Evolutionary conservation across 2,113 vertebrate genomes (phyloP).

Genomic region (Hippocampus comes): DNA sequence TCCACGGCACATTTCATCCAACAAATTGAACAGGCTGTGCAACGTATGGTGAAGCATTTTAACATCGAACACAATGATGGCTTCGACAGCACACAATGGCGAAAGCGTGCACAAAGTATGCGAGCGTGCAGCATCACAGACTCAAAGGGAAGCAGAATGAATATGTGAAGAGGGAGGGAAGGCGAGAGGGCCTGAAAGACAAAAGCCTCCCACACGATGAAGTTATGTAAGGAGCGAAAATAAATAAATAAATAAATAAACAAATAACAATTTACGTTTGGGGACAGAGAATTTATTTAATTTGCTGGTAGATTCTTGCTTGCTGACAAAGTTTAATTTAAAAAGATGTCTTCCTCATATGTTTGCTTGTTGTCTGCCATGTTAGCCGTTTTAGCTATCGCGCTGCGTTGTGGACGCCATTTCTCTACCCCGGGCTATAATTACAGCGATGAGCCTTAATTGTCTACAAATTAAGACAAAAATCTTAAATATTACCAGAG

Average conservation of each 20-base stretch:
- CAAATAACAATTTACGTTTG: constrained; percentile 35
- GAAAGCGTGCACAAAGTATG: background rate
- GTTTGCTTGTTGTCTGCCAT: background rate
- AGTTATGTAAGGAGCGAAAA: constrained; percentile 52
- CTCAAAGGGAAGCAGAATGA: constrained; percentile 34
- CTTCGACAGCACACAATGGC: constrained; percentile 26
- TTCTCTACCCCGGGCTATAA: background rate
- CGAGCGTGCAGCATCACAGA: constrained; percentile 62
- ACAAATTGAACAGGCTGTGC: constrained; percentile 38
- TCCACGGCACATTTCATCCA: background rate
- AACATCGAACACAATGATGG: constrained; percentile 43
- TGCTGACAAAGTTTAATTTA: constrained; percentile 6
- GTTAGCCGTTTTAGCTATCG: background rate
- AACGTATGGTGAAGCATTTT: constrained; percentile 45
- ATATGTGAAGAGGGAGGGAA: constrained; percentile 21
- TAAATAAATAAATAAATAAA: constrained; percentile 40
- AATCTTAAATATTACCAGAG: background rate
- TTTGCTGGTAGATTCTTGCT: constrained; percentile 28
- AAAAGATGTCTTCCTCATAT: background rate
- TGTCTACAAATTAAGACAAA: background rate
- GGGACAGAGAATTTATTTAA: constrained; percentile 35
- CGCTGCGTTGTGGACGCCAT: background rate
- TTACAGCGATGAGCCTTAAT: background rate
- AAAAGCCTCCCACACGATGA: constrained; percentile 49
- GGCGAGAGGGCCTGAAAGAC: constrained; percentile 25